These are phyloP conservation scores for Tolypeutes matacus DNA, from an alignment of 2,797 vertebrate species.

Conservation along the genomic window DNA sequence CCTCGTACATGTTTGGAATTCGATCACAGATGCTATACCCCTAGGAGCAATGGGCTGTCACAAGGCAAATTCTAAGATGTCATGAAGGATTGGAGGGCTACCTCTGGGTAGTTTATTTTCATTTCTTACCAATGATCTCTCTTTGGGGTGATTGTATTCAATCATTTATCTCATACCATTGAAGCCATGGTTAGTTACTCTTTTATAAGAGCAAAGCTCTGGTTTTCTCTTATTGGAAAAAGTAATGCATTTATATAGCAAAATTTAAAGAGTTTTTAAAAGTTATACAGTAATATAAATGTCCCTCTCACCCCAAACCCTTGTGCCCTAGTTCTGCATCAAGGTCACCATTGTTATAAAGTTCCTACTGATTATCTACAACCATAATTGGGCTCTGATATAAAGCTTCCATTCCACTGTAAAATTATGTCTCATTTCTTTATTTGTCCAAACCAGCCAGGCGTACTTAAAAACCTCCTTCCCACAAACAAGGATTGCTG, in stretches of 20 bases:
- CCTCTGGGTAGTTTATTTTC: background rate
- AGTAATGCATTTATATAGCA: background rate
- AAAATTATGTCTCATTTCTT: conserved; percentile 29
- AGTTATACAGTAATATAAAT: background rate
- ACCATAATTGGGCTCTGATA: background rate
- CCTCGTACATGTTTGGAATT: background rate
- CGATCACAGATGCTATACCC: background rate
- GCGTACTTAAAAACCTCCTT: background rate
- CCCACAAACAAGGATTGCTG: background rate
- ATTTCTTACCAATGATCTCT: background rate
- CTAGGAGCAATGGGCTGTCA: background rate
- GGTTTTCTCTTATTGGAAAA: conserved; percentile 1
- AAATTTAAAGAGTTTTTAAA: background rate
- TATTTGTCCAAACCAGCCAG: conserved; percentile 11
- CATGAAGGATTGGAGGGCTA: background rate
- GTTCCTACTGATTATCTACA: background rate
- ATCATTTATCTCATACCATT: background rate
- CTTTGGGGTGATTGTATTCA: background rate
- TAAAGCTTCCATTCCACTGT: background rate
- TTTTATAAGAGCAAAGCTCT: conserved; percentile 5
- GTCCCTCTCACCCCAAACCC: background rate
- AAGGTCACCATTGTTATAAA: background rate
- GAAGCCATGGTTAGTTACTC: background rate
- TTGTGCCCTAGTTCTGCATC: background rate
- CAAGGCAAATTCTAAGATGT: background rate